Base-by-base conservation (phyloP, 2,113 vertebrate genomes). In the Dasyprocta punctata region DNA sequence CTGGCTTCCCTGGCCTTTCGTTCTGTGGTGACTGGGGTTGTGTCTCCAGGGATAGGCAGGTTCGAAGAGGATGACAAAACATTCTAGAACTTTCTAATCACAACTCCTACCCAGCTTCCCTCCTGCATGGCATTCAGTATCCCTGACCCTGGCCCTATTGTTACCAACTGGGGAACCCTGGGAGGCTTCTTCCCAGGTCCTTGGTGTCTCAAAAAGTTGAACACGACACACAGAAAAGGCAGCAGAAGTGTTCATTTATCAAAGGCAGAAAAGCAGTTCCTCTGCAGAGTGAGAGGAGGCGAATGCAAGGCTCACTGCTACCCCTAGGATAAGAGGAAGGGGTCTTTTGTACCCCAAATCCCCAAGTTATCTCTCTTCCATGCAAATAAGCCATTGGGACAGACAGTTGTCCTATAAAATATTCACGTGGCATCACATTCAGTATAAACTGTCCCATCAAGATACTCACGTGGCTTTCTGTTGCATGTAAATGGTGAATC, bases 61-160 rank as follows among this genome's bases (percentile, higher is more conserved):
- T 85, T 78, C 86, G 65, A 54, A 86, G 56, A 28, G 3, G 4
- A 22, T 81, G 78, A 13, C 38, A 89, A 24, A 85, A 82, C 3
- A n/a, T 85, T 92, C 77, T 95, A 94, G 85, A 90, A 60, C 58
- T 90, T 96, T 84, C 75, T 93, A 71, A 84, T 73, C 36, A 60
- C 89, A 28, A 36, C n/a, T 89, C 71, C 54, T 38, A 63, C 86
- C 47, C 19, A 3, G 58, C 65, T 84, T 38, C 52, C 16, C 41
- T 80, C 71, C 84, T 86, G 41, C 28, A 24, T 47, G 9, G 16
- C 30, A 38, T 94, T 95, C 0, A 49, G 36, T 33, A 44, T 61
- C 58, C 83, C 61, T 77, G 49, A 9, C 69, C 69, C 16, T 78
- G 49, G n/a, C 58, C 84, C 22, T 82, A 30, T 95, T 30, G 13